Conservation (phyloP, 2,888 invertebrate species). For the Nezara viridula region DNA sequence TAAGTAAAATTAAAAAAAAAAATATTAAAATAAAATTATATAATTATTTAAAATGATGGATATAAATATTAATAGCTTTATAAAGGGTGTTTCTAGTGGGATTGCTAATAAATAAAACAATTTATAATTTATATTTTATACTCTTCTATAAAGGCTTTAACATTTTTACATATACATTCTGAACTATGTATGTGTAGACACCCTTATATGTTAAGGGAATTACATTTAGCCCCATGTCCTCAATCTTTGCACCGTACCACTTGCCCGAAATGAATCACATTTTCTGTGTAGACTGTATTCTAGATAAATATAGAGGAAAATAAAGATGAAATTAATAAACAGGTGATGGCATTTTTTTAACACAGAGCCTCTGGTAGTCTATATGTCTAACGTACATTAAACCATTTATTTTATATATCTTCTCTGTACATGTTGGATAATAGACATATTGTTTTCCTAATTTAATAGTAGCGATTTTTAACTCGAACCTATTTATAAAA, state of each 20-base stretch:
- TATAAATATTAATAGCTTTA: slow-evolving; percentile 53
- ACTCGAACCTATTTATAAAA: slow-evolving; percentile 4
- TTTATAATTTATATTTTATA: slow-evolving; percentile 59
- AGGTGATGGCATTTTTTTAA: not conserved
- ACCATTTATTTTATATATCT: slow-evolving; percentile 12
- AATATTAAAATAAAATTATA: slow-evolving; percentile 51
- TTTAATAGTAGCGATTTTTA: slow-evolving; percentile 16
- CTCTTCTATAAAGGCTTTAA: slow-evolving; percentile 59
- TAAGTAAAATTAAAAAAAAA: slow-evolving; percentile 55
- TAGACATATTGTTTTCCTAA: not conserved
- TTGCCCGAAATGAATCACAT: slow-evolving; percentile 41
- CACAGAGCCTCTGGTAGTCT: slow-evolving; percentile 10
- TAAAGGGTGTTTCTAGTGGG: slow-evolving; percentile 56
- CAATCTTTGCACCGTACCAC: slow-evolving; percentile 28
- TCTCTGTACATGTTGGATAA: not conserved
- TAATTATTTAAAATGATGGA: slow-evolving; percentile 53
- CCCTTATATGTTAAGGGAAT: slow-evolving; percentile 46
- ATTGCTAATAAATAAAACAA: slow-evolving; percentile 56
- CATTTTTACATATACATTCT: slow-evolving; percentile 53
- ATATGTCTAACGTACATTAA: not conserved
- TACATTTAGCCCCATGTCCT: slow-evolving; percentile 8
- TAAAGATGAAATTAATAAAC: not conserved
- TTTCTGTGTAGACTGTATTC: slow-evolving; percentile 16
- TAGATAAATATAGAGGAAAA: slow-evolving; percentile 24
- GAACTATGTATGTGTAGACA: slow-evolving; percentile 18